Conservation (phyloP, 1,140 invertebrate genomes). For the Drosophila kikkawai region DNA sequence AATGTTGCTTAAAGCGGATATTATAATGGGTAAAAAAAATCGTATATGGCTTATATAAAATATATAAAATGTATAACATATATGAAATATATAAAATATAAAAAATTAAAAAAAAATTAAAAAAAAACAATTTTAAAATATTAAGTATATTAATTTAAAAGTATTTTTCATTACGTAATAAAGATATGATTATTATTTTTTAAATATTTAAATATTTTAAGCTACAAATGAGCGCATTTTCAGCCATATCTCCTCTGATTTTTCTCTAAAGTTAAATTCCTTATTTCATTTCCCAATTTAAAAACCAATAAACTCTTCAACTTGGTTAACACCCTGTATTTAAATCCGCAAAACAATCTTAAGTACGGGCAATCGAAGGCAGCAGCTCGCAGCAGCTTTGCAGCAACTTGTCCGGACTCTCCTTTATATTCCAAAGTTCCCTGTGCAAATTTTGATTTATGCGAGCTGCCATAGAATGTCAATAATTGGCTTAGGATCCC, state of each 20-base stretch:
- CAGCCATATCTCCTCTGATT: not conserved
- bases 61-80: too few relatives aligned
- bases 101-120: too few relatives aligned
- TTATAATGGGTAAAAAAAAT: too few relatives aligned
- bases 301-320: not conserved
- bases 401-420: slow-evolving; percentile 2
- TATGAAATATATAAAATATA: too few relatives aligned
- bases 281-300: not conserved
- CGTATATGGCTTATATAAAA: too few relatives aligned
- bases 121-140: too few relatives aligned
- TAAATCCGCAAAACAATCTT: slow-evolving; percentile 24
- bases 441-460: slow-evolving; percentile 65
- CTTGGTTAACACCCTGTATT: not conserved
- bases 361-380: slow-evolving; percentile 9
- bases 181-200: too few relatives aligned
- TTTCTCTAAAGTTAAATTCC: not conserved
- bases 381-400: slow-evolving; percentile 2
- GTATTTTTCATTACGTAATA: too few relatives aligned
- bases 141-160: too few relatives aligned
- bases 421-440: not conserved
- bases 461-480: slow-evolving; percentile 58
- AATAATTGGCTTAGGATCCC: slow-evolving; percentile 70
- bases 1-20: too few relatives aligned
- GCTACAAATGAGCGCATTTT: not conserved
- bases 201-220: too few relatives aligned